These are phyloP conservation scores for Fragum fragum DNA, from an alignment of 2,888 invertebrate genomes.

Conservation along the genomic window DNA sequence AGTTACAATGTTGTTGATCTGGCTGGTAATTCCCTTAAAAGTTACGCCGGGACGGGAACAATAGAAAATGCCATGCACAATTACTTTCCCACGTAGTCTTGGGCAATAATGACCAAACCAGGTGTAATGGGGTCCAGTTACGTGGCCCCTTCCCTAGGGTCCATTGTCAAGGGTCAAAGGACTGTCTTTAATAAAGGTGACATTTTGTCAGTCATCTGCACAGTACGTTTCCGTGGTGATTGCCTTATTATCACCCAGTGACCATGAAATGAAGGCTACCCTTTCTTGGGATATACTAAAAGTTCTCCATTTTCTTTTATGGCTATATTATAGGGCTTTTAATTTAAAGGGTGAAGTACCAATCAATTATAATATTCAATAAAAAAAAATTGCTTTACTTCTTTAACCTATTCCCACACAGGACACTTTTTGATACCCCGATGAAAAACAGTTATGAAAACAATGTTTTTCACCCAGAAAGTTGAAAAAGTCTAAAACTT, in stretches of 20 bases:
- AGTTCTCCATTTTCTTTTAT: too few relatives aligned
- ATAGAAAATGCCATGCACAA: constrained; percentile 28
- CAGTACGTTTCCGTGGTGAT: constrained; percentile 21
- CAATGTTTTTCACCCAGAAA: too few relatives aligned
- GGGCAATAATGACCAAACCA: constrained; percentile 60
- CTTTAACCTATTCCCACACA: too few relatives aligned
- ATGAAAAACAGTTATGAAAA: too few relatives aligned
- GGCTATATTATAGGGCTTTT: too few relatives aligned
- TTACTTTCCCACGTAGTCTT: constrained; percentile 56
- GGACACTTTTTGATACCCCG: too few relatives aligned
- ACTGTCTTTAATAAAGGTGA: constrained; percentile 55
- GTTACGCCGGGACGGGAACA: background rate
- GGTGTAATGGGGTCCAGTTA: constrained; percentile 61
- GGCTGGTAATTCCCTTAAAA: background rate
- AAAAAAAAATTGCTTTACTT: too few relatives aligned
- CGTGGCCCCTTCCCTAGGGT: constrained; percentile 29
- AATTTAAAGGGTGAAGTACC: too few relatives aligned
- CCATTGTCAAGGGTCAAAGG: constrained; percentile 36
- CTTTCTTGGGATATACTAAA: constrained; percentile 4
- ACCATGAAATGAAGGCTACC: constrained; percentile 24
- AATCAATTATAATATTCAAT: too few relatives aligned
- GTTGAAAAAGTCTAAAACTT: too few relatives aligned
- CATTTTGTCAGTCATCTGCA: constrained; percentile 41
- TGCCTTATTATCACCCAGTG: constrained; percentile 28
- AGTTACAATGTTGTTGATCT: too few relatives aligned